phyloP scores from a whole-genome alignment of 2,113 vertebrate species.

The Damaliscus lunatus region DNA sequence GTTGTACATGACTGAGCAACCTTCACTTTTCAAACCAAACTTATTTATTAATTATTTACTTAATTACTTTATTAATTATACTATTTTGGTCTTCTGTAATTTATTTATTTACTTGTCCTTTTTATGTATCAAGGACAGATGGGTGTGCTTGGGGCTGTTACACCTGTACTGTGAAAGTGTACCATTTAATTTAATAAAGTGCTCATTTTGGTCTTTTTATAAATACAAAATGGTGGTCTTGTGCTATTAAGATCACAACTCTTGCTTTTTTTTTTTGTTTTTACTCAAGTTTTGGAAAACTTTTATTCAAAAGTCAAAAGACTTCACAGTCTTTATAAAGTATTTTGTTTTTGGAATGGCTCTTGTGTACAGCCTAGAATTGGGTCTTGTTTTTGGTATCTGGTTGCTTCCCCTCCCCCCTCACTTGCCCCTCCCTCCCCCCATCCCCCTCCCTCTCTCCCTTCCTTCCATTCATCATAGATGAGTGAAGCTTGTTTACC shows the following conservation, averaged over 20 bases:
- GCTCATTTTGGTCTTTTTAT: neutral
- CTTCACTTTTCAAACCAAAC: neutral
- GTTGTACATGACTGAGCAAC: neutral
- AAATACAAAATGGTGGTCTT: neutral
- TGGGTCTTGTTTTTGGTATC: neutral
- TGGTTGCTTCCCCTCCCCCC: fast-evolving
- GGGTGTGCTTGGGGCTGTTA: neutral
- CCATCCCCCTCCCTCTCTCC: fast-evolving
- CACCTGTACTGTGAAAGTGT: neutral
- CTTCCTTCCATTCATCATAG: neutral
- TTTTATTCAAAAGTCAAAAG: neutral
- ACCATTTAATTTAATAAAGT: neutral
- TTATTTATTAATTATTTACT: neutral
- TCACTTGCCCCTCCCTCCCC: neutral
- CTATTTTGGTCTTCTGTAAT: neutral
- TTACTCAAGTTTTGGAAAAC: neutral
- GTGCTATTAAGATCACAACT: neutral
- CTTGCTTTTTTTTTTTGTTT: neutral
- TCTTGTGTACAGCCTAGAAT: neutral
- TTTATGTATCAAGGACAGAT: neutral
- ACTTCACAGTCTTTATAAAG: neutral
- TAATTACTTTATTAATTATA: neutral
- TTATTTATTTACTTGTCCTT: neutral
- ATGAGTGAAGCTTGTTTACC: neutral
- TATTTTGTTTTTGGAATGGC: neutral